phyloP scores from a whole-genome alignment of 2,888 invertebrate genomes.

The Itoplectis maculator region DNA sequence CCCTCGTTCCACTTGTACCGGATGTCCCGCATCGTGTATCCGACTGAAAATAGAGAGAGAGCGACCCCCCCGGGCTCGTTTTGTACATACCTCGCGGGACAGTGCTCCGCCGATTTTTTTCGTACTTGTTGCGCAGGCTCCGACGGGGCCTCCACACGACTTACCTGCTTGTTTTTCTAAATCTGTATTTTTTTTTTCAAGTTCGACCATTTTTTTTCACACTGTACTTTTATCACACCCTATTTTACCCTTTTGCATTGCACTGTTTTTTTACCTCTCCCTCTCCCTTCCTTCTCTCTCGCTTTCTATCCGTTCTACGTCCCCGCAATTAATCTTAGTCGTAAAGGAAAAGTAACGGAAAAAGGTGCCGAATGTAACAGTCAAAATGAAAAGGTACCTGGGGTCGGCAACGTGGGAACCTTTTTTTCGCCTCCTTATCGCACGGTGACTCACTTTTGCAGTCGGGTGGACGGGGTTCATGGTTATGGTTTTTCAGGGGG shows the following conservation, averaged over 20 bases:
- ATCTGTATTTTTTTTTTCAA: conserved; percentile 39
- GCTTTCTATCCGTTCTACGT: conserved; percentile 1
- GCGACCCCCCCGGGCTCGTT: conserved; percentile 83
- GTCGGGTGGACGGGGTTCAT: no score
- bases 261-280: conserved; percentile 22
- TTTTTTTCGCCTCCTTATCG: not conserved
- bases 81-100: conserved; percentile 83
- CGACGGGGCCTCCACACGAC: conserved; percentile 81
- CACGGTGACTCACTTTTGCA: no score
- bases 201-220: conserved; percentile 32
- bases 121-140: conserved; percentile 77
- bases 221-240: conserved; percentile 60
- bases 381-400: conserved; percentile 14
- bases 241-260: conserved; percentile 59
- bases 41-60: conserved; percentile 90
- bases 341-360: conserved; percentile 17
- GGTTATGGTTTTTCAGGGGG: not conserved
- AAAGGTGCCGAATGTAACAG: conserved; percentile 58
- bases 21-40: conserved; percentile 99
- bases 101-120: conserved; percentile 75
- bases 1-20: conserved; percentile 99
- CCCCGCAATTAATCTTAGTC: not conserved
- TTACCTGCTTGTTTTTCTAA: conserved; percentile 64
- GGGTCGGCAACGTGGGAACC: not conserved
- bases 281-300: not conserved